A percentile compares a stretch with the other conserved stretches of the same genome.
Evolutionary conservation across 1,140 invertebrate species (phyloP).

Genomic region (Saccostrea cuccullata): DNA sequence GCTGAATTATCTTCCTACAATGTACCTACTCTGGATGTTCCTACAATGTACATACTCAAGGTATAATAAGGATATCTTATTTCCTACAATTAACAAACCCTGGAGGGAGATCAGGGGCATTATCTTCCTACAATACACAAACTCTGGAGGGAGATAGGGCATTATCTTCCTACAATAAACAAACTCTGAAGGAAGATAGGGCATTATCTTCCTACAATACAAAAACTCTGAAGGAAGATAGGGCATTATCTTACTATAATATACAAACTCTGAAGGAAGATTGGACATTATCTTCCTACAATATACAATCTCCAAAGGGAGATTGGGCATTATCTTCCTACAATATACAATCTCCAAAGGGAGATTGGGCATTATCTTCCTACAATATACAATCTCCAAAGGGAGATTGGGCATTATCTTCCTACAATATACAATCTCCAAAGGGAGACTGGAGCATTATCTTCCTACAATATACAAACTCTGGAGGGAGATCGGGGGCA

Average conservation of each 20-base stretch:
- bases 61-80: neutral
- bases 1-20: too few relatives aligned
- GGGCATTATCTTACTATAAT: neutral
- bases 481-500: too few relatives aligned
- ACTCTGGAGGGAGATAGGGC: slow-evolving; percentile 76
- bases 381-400: neutral
- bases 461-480: neutral
- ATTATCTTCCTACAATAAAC: too few relatives aligned
- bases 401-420: too few relatives aligned
- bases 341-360: slow-evolving; percentile 62
- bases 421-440: too few relatives aligned
- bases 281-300: neutral
- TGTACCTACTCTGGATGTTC: neutral
- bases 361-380: neutral
- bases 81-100: neutral
- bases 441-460: too few relatives aligned
- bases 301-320: neutral
- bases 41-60: neutral
- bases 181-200: neutral
- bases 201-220: neutral
- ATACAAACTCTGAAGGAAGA: neutral
- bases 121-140: slow-evolving; percentile 48
- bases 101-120: neutral
- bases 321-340: neutral
- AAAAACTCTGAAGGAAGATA: neutral